A percentile compares a stretch with the other conserved stretches of the same genome.
Conservation (phyloP, 2,113 vertebrate genomes). For the Boulengeromyrus knoepffleri region DNA sequence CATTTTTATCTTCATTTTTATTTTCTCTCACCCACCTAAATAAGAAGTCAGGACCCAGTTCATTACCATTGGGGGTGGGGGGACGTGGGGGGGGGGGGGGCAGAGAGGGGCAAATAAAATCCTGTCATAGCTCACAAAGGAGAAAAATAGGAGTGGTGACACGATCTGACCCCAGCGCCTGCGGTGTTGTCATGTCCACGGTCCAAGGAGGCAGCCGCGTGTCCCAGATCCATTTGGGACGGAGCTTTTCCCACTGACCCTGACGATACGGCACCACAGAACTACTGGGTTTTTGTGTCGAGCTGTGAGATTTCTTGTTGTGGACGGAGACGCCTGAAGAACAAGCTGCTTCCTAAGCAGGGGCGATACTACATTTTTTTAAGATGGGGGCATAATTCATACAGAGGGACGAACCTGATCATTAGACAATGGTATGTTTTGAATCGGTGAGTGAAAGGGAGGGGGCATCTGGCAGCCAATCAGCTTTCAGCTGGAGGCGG, state of each 20-base stretch:
- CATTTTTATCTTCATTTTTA: background rate
- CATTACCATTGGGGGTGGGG: background rate
- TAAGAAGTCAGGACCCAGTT: constrained; percentile 21
- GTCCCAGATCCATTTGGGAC: constrained; percentile 9
- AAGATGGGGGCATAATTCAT: background rate
- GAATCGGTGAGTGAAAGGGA: background rate
- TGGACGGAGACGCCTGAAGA: background rate
- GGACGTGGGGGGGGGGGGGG: no score
- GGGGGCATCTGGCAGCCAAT: background rate
- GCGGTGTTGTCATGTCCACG: constrained; percentile 10
- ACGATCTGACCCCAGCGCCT: background rate
- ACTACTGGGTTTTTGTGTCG: constrained; percentile 57
- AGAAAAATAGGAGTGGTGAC: constrained; percentile 35
- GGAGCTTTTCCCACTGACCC: background rate
- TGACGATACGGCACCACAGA: constrained; percentile 25
- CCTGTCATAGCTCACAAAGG: constrained; percentile 53
- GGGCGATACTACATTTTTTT: background rate
- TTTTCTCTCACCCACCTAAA: background rate
- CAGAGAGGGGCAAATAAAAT: constrained; percentile 30
- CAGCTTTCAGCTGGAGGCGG: background rate
- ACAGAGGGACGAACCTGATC: background rate
- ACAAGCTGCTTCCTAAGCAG: background rate
- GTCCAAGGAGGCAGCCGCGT: constrained; percentile 15
- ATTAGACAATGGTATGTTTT: background rate
- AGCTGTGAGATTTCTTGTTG: constrained; percentile 34